Evolutionary conservation across 1,140 invertebrate genomes (phyloP), one percentile per base, ranked within the genome.

Genomic region (Phortica variegata): DNA sequence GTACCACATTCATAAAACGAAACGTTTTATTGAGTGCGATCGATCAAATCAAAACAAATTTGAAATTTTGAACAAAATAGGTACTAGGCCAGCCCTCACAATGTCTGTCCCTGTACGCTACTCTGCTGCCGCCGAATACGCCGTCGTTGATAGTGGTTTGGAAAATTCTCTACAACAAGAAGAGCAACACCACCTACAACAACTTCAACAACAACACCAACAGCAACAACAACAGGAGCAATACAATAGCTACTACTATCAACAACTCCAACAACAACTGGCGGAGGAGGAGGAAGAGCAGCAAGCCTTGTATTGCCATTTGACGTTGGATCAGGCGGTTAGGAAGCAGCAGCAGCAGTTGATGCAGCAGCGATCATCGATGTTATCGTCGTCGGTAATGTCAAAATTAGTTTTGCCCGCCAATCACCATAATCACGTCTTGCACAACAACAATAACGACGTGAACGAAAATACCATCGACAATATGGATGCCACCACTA

Each of bases 61-160:
- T n/a, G n/a, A 52, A 53, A 52, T 45, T 53, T 58, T 52, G 48
- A 72, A n/a, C 23, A 51, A 46, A 42, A 58, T 62, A 75, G 73
- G 73, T 75, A 75, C 73, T 75, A 75, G 73, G 73, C 73, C 73
- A 75, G 73, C 73, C 73, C 73, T 75, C 66, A 75, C 70, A 73
- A 75, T 75, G 73, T 75, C 73, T 75, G 73, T 75, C 73, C 73
- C 73, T 75, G 73, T 75, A 73, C 70, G 70, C 73, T 75, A 73
- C 73, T 75, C 73, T 75, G 73, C 73, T 71, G 69, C 72, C 63
- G 71, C 66, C 66, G 68, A 74, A 71, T 73, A 69, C 71, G 66
- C 59, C 71, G 65, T 65, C 66, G 66, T 66, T 69, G 71, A 73
- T 60, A 66, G 65, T 73, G 70, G 66, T 68, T 69, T 69, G 60